Evolutionary conservation across 2,797 vertebrate species (phyloP).

Genomic region (Thamnophis elegans): DNA sequence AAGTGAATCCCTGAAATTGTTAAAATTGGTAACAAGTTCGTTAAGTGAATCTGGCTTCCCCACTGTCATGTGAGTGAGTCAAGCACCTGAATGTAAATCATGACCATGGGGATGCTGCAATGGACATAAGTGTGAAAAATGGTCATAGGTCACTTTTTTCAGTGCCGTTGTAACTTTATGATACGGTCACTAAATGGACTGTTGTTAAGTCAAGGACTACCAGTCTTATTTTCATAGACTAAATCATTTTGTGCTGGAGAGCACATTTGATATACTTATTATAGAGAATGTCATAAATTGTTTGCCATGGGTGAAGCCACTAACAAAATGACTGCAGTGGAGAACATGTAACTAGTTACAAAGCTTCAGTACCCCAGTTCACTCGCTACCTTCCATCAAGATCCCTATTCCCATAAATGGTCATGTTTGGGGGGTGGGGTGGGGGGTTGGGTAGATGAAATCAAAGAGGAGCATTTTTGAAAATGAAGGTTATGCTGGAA

Average conservation of each 20-base stretch:
- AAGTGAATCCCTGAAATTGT: not conserved
- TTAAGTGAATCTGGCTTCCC: not conserved
- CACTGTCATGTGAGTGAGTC: not conserved
- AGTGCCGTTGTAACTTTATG: not conserved
- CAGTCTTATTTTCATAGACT: not conserved
- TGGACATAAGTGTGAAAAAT: not conserved
- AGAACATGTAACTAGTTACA: not conserved
- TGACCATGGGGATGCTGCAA: not conserved
- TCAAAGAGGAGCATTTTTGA: not conserved
- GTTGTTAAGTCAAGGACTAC: not conserved
- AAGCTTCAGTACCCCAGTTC: not conserved
- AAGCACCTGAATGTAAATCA: not conserved
- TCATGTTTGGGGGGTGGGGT: not conserved
- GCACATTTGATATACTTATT: not conserved
- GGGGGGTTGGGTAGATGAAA: not conserved
- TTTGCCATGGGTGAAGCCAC: not conserved
- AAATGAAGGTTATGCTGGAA: not conserved
- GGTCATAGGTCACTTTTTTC: not conserved
- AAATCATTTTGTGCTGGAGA: not conserved
- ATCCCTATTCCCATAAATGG: not conserved
- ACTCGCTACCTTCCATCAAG: not conserved
- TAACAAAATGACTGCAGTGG: not conserved
- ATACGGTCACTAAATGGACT: not conserved
- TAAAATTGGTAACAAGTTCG: not conserved
- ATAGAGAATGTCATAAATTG: not conserved